Evolutionary conservation across 2,888 invertebrate genomes (phyloP), one percentile per base, ranked within the genome.

Genomic region (Tigriopus californicus): DNA sequence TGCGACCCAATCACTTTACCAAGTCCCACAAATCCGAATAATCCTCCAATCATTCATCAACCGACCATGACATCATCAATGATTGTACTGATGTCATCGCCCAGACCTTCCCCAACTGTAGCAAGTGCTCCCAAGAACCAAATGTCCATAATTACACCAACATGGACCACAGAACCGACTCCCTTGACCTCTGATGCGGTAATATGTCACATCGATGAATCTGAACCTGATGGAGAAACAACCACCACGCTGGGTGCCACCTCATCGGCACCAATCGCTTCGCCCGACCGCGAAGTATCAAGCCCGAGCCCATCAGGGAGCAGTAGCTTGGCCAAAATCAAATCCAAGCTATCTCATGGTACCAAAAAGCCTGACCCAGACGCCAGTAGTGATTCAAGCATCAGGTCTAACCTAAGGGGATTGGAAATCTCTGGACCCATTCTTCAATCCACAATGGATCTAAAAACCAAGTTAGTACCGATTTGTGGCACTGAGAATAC

Each of bases 361-460:
- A 22, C 18, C 15, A 13, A n/a, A 18, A 57, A 46, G 47, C 20
- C 13, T 4, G 41, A 59, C 8, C 33, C 33, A 5, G 33, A 58
- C 52, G 54, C 62, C 62, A 54, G 76, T 53, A 70, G 69, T 1
- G 77, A 79, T 64, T 77, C 79, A 0, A 64, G 33, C 33, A 33
- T 33, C 33, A 33, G 80, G 22, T 79, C 82, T 0, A 76, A 80
- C 0, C 67, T 89, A 57, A 77, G 85, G 55, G 82, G 79, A 60
- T 72, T 88, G 56, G 82, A 86, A 69, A 89, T 90, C 66, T 89
- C 89, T 0, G 78, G 81, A 66, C 89, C 89, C 0, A 86, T 90
- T 65, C 78, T 81, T 0, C 82, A 83, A 67, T 77, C 76, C 60
- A 77, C 79, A 54, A 81, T 81, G 11, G 79, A 79, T 51, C 67